phyloP scores from a whole-genome alignment of 1,140 invertebrate species.

The Bathynomus jamesi region DNA sequence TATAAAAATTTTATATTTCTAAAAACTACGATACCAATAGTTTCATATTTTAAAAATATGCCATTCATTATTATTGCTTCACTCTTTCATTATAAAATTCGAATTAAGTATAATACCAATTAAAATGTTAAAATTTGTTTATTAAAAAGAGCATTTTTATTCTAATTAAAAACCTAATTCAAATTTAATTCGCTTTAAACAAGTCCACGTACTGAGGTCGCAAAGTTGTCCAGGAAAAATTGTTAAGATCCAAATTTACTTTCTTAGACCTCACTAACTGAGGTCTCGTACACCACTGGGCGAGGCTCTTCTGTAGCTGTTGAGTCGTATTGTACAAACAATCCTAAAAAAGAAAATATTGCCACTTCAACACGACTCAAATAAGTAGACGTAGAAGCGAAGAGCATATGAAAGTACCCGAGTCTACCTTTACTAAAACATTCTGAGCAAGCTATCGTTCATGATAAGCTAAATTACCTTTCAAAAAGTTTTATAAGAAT shows the following conservation, averaged over 20 bases:
- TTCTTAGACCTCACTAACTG: constrained; percentile 28
- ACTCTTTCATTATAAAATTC: too few relatives aligned
- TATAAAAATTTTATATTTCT: too few relatives aligned
- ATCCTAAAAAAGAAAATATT: constrained; percentile 17
- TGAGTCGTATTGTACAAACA: constrained; percentile 36
- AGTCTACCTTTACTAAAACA: neutral
- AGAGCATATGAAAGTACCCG: neutral
- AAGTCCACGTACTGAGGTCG: constrained; percentile 24
- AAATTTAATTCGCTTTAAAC: constrained; percentile 7
- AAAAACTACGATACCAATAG: too few relatives aligned
- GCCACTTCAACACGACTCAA: neutral
- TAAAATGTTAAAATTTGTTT: too few relatives aligned
- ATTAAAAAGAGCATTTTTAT: too few relatives aligned
- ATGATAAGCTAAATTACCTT: neutral
- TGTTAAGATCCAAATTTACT: constrained; percentile 28
- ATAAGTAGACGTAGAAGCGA: neutral
- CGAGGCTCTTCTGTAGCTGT: constrained; percentile 32
- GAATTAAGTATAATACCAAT: too few relatives aligned
- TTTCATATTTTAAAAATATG: too few relatives aligned
- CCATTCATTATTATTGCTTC: too few relatives aligned
- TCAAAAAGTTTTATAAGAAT: neutral
- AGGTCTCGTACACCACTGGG: constrained; percentile 29
- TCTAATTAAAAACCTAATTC: too few relatives aligned
- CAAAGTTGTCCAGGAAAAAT: constrained; percentile 27
- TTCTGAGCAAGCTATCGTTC: neutral